These are phyloP conservation scores for Sminthopsis crassicaudata DNA, from an alignment of 2,113 vertebrate species.

Conservation along the genomic window DNA sequence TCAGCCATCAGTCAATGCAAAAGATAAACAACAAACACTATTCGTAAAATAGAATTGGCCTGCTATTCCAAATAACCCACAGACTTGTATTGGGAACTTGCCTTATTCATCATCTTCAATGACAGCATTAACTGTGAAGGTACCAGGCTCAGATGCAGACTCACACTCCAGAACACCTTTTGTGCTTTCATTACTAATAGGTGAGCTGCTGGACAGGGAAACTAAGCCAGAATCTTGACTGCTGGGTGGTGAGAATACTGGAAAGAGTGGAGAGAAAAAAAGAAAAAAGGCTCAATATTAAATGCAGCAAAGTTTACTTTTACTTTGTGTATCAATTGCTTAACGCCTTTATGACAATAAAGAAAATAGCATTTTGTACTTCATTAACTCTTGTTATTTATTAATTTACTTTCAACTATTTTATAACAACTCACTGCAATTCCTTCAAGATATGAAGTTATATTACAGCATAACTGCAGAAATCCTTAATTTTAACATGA, in stretches of 20 bases:
- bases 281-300: slow-evolving; percentile 53
- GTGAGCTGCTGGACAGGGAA: slow-evolving; percentile 87
- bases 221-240: slow-evolving; percentile 88
- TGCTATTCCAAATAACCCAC: slow-evolving; percentile 15
- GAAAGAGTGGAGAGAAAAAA: slow-evolving; percentile 32
- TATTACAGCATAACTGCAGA: background rate
- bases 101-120: slow-evolving; percentile 86
- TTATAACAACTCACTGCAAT: slow-evolving; percentile 27
- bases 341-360: slow-evolving; percentile 22
- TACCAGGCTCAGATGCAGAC: slow-evolving; percentile 79
- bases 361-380: slow-evolving; percentile 49
- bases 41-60: slow-evolving; percentile 53
- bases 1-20: slow-evolving; percentile 49
- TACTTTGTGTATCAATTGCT: background rate
- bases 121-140: slow-evolving; percentile 85
- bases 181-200: slow-evolving; percentile 83
- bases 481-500: background rate
- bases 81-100: background rate
- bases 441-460: slow-evolving; percentile 29
- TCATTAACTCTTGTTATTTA: slow-evolving; percentile 14
- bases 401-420: slow-evolving; percentile 21
- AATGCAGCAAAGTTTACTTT: slow-evolving; percentile 37
- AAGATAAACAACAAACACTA: slow-evolving; percentile 77
- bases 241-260: slow-evolving; percentile 89
- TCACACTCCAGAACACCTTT: slow-evolving; percentile 88